Conservation (phyloP, 1,140 invertebrate species). For the Anastatus disparis region DNA sequence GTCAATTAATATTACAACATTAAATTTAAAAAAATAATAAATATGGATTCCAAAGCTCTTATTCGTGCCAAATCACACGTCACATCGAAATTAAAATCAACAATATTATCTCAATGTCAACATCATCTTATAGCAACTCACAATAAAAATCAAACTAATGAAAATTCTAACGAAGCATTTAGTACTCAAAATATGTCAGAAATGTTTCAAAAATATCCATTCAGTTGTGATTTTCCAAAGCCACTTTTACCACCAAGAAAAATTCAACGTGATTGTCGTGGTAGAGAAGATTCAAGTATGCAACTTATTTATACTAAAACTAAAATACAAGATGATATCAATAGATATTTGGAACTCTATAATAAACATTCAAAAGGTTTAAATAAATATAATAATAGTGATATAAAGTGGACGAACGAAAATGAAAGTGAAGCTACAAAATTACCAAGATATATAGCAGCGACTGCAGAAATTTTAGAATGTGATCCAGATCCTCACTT, state of each 20-base stretch:
- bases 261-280: slow-evolving; percentile 49
- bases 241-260: slow-evolving; percentile 58
- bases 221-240: slow-evolving; percentile 57
- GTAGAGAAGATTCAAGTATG: slow-evolving; percentile 48
- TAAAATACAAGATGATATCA: slow-evolving; percentile 50
- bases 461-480: slow-evolving; percentile 57
- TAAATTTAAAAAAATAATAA: slow-evolving; percentile 7
- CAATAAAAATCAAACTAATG: slow-evolving; percentile 47
- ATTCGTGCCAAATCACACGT: slow-evolving; percentile 46
- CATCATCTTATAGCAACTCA: slow-evolving; percentile 52
- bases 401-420: slow-evolving; percentile 45
- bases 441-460: slow-evolving; percentile 55
- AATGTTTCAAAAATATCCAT: slow-evolving; percentile 55
- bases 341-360: slow-evolving; percentile 49
- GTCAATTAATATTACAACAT: too few species aligned
- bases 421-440: slow-evolving; percentile 23
- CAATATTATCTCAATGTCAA: slow-evolving; percentile 42
- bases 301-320: slow-evolving; percentile 52
- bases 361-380: slow-evolving; percentile 43
- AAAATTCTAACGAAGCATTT: slow-evolving; percentile 47
- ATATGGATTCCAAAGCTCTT: slow-evolving; percentile 47
- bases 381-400: slow-evolving; percentile 41
- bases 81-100: slow-evolving; percentile 42
- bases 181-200: slow-evolving; percentile 26
- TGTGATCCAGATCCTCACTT: slow-evolving; percentile 63